Evolutionary conservation across 2,113 vertebrate genomes (phyloP), one percentile per base, ranked within the genome.

Genomic region (Gambusia affinis): DNA sequence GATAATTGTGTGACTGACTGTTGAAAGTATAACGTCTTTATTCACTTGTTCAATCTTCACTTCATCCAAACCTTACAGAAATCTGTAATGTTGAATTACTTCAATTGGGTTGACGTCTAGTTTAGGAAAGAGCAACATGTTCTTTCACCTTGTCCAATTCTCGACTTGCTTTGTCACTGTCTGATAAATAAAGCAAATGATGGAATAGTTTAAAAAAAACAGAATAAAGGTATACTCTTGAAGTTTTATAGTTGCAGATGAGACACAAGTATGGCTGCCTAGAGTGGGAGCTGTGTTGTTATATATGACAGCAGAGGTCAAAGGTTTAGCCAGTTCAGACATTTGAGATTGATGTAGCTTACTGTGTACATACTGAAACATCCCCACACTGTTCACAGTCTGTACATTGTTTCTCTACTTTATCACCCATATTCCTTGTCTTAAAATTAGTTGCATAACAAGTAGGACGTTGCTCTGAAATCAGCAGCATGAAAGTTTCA

Each of bases 281-380:
- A 0, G 51, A 30, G 37, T 64, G 31, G 39, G 5, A 60, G 67
- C 61, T 47, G 71, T 60, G 29, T 31, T 75, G 24, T 39, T 17
- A 69, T 72, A 70, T 60, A 19, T 68, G 62, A 68, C 31, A 1
- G 35, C 64, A 27, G 60, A 24, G 28, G 35, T 42, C 12, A 3
- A 30, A 76, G 67, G 33, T 72, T 75, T 75, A 74, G 74, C 65
- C 75, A 54, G 28, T 65, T 29, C 0, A 8, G 76, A 77, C 77
- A 80, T 75, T 75, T 75, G 73, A 84, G 85, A 89, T 80, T 82
- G 88, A 90, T 86, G 85, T 19, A 27, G 77, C 81, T 80, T 80
- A 84, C 66, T 75, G 33, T 83, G 76, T 81, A 30, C 37, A 84
- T 84, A 88, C 77, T 87, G 81, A 84, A 78, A 73, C 51, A 66